Conservation (phyloP, 1,140 invertebrate genomes). For the Anagrus nilaparvatae region DNA sequence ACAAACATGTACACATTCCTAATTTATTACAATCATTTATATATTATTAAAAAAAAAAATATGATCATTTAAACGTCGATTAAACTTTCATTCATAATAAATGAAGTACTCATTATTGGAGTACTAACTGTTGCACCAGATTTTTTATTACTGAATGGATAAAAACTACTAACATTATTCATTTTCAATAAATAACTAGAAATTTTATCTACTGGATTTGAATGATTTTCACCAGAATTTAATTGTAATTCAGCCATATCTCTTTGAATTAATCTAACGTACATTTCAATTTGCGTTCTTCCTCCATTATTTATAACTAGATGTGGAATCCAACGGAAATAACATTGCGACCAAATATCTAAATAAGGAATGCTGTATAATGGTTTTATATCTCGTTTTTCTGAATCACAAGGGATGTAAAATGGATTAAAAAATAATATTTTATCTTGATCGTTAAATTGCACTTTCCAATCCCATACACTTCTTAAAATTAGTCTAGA, state of each 20-base stretch:
- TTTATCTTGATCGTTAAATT: constrained; percentile 68
- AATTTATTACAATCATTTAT: too few relatives aligned
- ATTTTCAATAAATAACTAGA: constrained; percentile 28
- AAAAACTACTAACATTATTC: constrained; percentile 40
- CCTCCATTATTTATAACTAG: constrained; percentile 73
- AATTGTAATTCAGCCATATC: constrained; percentile 46
- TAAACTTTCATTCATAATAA: constrained; percentile 33
- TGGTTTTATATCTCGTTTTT: constrained; percentile 37
- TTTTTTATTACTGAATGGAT: constrained; percentile 38
- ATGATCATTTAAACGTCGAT: constrained; percentile 37
- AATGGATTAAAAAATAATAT: constrained; percentile 70
- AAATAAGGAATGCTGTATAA: constrained; percentile 47
- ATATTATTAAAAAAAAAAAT: constrained; percentile 4
- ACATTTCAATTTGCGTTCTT: constrained; percentile 54
- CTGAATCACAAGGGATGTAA: constrained; percentile 29
- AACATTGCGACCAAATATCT: constrained; percentile 81
- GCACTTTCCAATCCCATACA: constrained; percentile 77
- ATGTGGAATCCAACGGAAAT: constrained; percentile 76
- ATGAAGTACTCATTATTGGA: constrained; percentile 37
- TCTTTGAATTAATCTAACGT: constrained; percentile 44
- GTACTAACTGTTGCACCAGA: constrained; percentile 31
- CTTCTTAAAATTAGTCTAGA: constrained; percentile 55
- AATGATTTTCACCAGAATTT: constrained; percentile 18
- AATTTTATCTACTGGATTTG: constrained; percentile 25
- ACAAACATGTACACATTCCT: too few relatives aligned